These are phyloP conservation scores for Montipora sp. DNA, from an alignment of 64 coral and sea anemone species.

Conservation along the genomic window DNA sequence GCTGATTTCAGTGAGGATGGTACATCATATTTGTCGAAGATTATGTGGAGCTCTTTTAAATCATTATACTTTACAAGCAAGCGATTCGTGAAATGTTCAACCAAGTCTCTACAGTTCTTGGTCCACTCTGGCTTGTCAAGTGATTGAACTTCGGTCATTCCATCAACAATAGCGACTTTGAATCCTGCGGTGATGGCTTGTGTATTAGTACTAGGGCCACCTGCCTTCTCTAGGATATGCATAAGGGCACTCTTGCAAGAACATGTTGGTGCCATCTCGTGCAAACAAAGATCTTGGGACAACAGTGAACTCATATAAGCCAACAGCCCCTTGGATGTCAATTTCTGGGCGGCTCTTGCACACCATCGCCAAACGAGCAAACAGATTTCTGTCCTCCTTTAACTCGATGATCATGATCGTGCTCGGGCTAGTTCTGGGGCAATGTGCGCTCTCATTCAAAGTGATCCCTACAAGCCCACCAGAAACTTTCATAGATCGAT, in stretches of 20 bases:
- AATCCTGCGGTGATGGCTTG: not conserved
- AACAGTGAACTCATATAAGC: constrained; percentile 69
- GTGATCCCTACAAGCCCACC: no score
- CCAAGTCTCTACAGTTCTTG: constrained; percentile 70
- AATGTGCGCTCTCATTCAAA: no score
- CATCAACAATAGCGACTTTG: constrained; percentile 72
- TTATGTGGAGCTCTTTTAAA: constrained; percentile 60
- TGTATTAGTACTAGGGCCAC: not conserved
- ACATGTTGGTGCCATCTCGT: constrained; percentile 66
- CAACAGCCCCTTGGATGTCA: constrained; percentile 44
- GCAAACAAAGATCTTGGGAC: constrained; percentile 78
- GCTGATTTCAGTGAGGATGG: constrained; percentile 59
- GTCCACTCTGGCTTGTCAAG: constrained; percentile 66
- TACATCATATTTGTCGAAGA: constrained; percentile 60
- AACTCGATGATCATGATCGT: not conserved
- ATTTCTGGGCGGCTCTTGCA: constrained; percentile 35
- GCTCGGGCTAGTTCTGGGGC: no score
- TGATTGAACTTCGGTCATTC: constrained; percentile 68
- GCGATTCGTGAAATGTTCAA: constrained; percentile 61
- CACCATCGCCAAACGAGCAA: constrained; percentile 23
- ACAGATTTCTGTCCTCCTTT: constrained; percentile 1
- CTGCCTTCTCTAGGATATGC: constrained; percentile 63
- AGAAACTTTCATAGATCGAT: no score
- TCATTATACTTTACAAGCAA: constrained; percentile 61
- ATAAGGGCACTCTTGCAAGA: constrained; percentile 66